Base-by-base conservation (phyloP, 2,888 invertebrate genomes). In the Calliopum simillimum region DNA sequence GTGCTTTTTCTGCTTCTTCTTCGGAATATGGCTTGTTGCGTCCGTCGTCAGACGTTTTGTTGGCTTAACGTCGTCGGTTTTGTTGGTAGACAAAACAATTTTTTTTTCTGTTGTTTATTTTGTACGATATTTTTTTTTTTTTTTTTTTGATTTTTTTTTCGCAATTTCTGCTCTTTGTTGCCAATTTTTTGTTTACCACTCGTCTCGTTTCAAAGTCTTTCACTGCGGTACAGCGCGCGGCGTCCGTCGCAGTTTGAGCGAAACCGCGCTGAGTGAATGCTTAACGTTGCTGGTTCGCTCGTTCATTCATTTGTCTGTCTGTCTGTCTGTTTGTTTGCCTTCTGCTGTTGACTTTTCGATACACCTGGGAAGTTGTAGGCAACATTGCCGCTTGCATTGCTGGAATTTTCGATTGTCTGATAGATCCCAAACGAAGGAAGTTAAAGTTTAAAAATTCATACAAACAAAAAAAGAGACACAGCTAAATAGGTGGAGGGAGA, bases 11-110 rank as follows among this genome's bases (percentile, higher is more conserved):
- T 53, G n/a, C n/a, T 23, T n/a, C 6, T 5, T 53, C 16, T 1
- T 53, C 53, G 12, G 5, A 43, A 16, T 43, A 44, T 33, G 59
- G 44, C 5, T 21, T 63, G 63, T 47, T 33, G 63, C 41, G 63
- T 44, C 43, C 49, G 63, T 63, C 49, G 47, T 46, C 61, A 61
- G 61, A 61, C 46, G 44, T 47, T 62, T 62, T 47, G 62, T 62
- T 63, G 49, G 63, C 51, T 43, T 51, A 33, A 25, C 63, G 53
- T 14, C n/a, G 62, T 16, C n/a, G 14, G 8, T 23, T 13, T 4
- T 64, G 53, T 41, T 43, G 64, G 49, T 49, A 64, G 64, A 64
- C 64, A 64, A 33, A 64, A 64, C 63, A 63, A 63, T 44, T 53
- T 53, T 43, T 43, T 46, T 61, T 51, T 53, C 12, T 53, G 41